A percentile compares a stretch with the other conserved stretches of the same genome.
phyloP scores from a whole-genome alignment of 2,888 invertebrate genomes.

The Mongoloraphidia duomilia region DNA sequence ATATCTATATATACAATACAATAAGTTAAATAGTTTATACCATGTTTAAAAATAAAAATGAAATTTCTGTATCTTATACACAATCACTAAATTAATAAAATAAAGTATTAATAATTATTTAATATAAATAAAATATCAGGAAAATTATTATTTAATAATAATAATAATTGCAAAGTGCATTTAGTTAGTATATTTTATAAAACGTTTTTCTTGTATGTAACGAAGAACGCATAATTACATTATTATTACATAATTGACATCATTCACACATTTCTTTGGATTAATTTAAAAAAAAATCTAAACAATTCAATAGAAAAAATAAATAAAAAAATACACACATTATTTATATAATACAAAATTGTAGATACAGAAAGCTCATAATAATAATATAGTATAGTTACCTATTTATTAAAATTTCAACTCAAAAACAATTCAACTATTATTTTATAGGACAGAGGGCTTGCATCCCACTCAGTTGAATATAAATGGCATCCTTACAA shows the following conservation, averaged over 20 bases:
- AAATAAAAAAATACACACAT: too few relatives aligned
- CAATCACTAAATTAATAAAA: not conserved
- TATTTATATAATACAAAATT: too few relatives aligned
- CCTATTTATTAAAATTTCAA: not conserved
- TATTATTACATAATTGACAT: not conserved
- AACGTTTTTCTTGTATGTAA: too few relatives aligned
- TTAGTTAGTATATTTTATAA: too few relatives aligned
- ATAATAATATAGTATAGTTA: not conserved
- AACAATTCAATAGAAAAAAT: not conserved
- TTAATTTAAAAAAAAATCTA: not conserved
- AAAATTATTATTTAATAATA: too few relatives aligned
- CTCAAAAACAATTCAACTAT: not conserved
- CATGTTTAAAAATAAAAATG: not conserved
- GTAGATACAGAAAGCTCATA: not conserved
- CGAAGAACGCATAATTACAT: not conserved
- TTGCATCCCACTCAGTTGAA: not conserved
- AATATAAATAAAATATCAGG: too few relatives aligned
- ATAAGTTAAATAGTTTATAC: not conserved
- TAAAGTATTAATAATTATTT: too few relatives aligned
- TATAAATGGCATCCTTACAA: not conserved
- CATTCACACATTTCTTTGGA: not conserved
- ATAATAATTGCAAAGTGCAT: too few relatives aligned
- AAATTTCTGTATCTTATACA: not conserved
- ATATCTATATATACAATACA: not conserved
- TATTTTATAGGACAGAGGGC: slow-evolving; percentile 3